Percentiles rank a stretch among this genome's conserved stretches.
phyloP scores from a whole-genome alignment of 2,797 vertebrate species.

The Agapornis canus region DNA sequence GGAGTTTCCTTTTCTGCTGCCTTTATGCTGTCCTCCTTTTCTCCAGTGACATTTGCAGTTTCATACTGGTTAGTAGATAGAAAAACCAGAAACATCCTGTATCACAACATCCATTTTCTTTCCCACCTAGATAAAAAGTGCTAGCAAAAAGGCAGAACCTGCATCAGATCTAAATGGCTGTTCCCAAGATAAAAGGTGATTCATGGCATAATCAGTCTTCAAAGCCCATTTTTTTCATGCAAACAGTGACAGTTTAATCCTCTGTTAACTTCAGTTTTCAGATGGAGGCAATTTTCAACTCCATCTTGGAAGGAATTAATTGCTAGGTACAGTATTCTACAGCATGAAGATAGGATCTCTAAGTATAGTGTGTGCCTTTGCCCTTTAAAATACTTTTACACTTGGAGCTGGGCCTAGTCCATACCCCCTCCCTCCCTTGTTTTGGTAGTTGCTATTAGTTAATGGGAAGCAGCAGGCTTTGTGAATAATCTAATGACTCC shows the following conservation, averaged over 20 bases:
- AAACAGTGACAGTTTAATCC: neutral
- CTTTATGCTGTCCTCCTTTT: neutral
- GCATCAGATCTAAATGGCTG: neutral
- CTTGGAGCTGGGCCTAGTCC: neutral
- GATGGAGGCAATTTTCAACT: neutral
- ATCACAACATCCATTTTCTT: neutral
- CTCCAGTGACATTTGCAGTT: neutral
- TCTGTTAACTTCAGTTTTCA: neutral
- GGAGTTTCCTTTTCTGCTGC: neutral
- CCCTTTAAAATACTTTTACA: neutral
- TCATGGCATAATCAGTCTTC: neutral
- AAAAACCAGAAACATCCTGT: neutral
- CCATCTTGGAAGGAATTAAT: neutral
- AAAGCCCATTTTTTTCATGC: neutral
- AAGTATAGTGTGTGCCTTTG: neutral
- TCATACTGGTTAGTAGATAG: neutral
- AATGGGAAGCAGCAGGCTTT: slow-evolving; percentile 14
- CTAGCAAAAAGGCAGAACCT: neutral
- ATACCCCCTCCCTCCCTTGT: neutral
- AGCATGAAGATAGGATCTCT: neutral
- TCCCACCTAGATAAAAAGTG: neutral
- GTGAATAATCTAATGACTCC: neutral
- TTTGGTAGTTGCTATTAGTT: slow-evolving; percentile 15
- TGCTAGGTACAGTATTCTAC: neutral
- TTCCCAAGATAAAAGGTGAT: neutral